Conservation (phyloP, 1,140 invertebrate species). For the Drosophila ficusphila region DNA sequence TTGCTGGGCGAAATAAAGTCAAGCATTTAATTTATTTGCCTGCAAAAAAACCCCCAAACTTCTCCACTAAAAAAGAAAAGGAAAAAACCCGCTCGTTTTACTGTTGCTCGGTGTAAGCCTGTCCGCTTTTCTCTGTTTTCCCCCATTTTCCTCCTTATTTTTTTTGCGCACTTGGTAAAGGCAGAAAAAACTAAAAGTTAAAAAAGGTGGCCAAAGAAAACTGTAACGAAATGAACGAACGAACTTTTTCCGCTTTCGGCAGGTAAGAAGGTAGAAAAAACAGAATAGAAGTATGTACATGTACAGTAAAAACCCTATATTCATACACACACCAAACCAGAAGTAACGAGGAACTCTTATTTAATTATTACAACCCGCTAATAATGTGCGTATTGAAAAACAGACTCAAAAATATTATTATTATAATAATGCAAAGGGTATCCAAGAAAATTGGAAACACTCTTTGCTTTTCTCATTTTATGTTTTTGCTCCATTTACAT, state of each 20-base stretch:
- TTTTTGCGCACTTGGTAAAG: slow-evolving; percentile 59
- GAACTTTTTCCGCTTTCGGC: slow-evolving; percentile 18
- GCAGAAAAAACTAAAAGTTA: slow-evolving; percentile 54
- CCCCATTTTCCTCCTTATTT: slow-evolving; percentile 35
- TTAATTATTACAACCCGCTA: too few species aligned
- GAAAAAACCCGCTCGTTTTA: slow-evolving; percentile 62
- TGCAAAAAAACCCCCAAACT: slow-evolving; percentile 25
- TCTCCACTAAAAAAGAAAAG: slow-evolving; percentile 21
- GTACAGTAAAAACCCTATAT: slow-evolving; percentile 71
- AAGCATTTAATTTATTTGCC: slow-evolving; percentile 80
- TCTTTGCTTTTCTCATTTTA: slow-evolving; percentile 29
- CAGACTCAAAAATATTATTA: too few species aligned
- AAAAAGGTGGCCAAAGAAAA: slow-evolving; percentile 31
- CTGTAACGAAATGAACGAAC: slow-evolving; percentile 28
- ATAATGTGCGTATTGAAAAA: too few species aligned
- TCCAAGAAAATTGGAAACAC: slow-evolving; percentile 20
- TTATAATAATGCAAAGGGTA: too few species aligned
- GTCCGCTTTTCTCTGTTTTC: slow-evolving; percentile 15
- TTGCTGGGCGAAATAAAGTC: slow-evolving; percentile 72
- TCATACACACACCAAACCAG: slow-evolving; percentile 68
- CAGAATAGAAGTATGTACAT: slow-evolving; percentile 2
- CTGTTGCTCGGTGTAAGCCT: slow-evolving; percentile 67
- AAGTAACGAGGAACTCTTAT: too few species aligned
- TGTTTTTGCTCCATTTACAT: slow-evolving; percentile 36
- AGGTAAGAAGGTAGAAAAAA: slow-evolving; percentile 32